phyloP scores from a whole-genome alignment of 2,113 vertebrate genomes.

The Chiloscyllium plagiosum region DNA sequence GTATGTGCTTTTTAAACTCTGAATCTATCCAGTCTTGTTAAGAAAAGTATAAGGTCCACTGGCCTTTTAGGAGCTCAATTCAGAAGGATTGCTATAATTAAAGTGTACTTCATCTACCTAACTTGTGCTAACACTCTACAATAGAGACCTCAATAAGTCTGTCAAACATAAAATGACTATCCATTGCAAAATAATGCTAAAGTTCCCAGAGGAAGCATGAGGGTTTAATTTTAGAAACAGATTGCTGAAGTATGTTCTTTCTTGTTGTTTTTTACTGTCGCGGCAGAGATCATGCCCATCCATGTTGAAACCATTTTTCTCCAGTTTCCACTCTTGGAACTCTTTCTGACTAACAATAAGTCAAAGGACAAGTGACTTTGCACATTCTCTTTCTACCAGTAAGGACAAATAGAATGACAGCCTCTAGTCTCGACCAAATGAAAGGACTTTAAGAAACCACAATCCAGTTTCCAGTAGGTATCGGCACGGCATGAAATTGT shows the following conservation, averaged over 20 bases:
- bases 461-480: neutral
- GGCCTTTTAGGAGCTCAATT: slow-evolving; percentile 8
- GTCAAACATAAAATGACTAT: neutral
- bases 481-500: neutral
- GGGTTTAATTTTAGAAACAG: neutral
- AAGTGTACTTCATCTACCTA: neutral
- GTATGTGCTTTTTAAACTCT: neutral
- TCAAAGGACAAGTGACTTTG: neutral
- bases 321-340: neutral
- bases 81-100: neutral
- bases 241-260: neutral
- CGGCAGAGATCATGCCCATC: neutral
- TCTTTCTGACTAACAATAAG: neutral
- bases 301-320: neutral
- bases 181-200: neutral
- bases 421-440: neutral
- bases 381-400: neutral
- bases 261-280: neutral
- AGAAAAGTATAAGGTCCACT: neutral
- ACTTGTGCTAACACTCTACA: neutral
- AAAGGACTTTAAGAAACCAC: neutral
- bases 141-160: neutral
- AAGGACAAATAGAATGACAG: neutral
- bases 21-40: neutral
- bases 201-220: neutral